Evolutionary conservation across 2,888 invertebrate species (phyloP), one percentile per base, ranked within the genome.

Genomic region (Eumerus sabulonum): DNA sequence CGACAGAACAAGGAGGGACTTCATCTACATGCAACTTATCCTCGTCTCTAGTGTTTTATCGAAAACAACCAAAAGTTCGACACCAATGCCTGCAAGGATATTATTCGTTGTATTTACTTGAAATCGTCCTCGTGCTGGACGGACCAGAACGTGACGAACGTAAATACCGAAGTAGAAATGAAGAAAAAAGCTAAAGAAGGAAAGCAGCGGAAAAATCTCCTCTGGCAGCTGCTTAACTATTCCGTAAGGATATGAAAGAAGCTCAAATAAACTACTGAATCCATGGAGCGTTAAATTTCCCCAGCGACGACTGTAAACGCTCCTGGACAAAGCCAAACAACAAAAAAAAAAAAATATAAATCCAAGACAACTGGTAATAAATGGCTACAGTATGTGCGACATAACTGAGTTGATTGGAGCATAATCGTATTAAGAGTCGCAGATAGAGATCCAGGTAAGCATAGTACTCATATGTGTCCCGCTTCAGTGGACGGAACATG

Each of bases 261-360:
- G 54, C 47, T 60, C 64, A 76, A 71, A 81, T 76, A 71, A 74
- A 70, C 48, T 76, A 71, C 42, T 42, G 50, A 57, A 51, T 81
- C 81, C 66, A 40, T 71, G 76, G 64, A 81, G 56, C 71, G 76
- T 81, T 76, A 71, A 81, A 81, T 81, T 81, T 81, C 76, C 76
- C 79, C 51, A 36, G 76, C 68, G 81, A 66, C 73, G 27, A 27
- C 27, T 27, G 27, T 27, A 56, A 47, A 56, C 40, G 71, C 62
- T 63, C 16, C 42, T 14, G 27, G 45, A 13, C 4, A n/a, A 9
- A 27, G 19, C 27, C 19, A 9, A 16, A 11, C 47, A 35, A 42
- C 59, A 18, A 19, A 36, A 13, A 16, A 19, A 47, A 16, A 47
- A 47, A 40, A 38, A 27, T 4, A 27, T 7, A 27, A 27, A 27